Percentiles rank a stretch among this genome's conserved stretches.
These are phyloP conservation scores for Psammodynastes pulverulentus DNA, from an alignment of 2,113 vertebrate species.

Conservation along the genomic window DNA sequence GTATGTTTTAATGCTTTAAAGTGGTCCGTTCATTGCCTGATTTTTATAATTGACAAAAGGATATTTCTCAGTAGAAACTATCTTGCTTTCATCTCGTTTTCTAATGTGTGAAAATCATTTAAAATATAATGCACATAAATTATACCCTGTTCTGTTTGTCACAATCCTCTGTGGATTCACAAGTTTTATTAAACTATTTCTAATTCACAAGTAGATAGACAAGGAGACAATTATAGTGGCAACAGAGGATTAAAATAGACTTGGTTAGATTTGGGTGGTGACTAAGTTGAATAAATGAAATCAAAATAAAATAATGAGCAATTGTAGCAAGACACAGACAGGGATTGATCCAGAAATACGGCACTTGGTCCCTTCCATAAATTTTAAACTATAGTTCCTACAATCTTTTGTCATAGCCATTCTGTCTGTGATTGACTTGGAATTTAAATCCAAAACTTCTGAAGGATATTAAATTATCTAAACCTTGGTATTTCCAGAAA, in stretches of 20 bases:
- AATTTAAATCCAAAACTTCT: not conserved
- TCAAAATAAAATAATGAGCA: not conserved
- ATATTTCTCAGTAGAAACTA: not conserved
- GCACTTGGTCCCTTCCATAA: not conserved
- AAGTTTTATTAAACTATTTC: not conserved
- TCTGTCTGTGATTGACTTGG: not conserved
- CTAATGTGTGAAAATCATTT: not conserved
- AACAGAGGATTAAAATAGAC: not conserved
- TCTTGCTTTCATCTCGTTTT: not conserved
- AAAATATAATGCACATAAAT: not conserved
- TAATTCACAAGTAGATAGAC: not conserved
- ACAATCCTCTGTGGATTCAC: not conserved
- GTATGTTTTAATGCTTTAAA: not conserved
- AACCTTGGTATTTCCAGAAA: not conserved
- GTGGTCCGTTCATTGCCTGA: not conserved
- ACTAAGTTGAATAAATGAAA: not conserved
- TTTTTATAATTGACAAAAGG: not conserved
- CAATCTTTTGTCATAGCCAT: not conserved
- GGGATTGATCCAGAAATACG: not conserved
- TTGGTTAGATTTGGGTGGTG: not conserved
- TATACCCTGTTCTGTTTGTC: not conserved
- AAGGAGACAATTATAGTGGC: not conserved
- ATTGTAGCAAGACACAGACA: not conserved
- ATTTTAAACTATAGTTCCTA: not conserved
- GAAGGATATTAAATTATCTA: not conserved